Base-by-base conservation (phyloP, 2,888 invertebrate genomes). In the Polydrusus cervinus region DNA sequence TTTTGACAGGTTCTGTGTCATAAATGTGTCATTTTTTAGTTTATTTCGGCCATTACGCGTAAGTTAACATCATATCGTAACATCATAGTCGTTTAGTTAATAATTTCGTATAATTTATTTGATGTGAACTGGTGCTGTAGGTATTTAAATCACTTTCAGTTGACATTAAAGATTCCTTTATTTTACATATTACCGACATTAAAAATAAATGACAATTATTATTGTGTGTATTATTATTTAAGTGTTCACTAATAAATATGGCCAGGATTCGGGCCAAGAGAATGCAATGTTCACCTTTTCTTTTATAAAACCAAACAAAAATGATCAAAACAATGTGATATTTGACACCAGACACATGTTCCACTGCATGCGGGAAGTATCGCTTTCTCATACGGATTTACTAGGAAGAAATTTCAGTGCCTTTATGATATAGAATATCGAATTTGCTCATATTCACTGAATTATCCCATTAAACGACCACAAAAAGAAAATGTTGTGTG, bases 51-150 rank as follows among this genome's bases (percentile, higher is more conserved):
- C 3, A 34, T 57, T 57, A 43, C 20, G 57, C 57, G 11, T 14
- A 25, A 55, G 30, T 66, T 66, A 51, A 66, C 65, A 66, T 30
- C 34, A 34, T n/a, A 66, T 66, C 30, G 40, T 34, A 18, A 38
- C 14, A 66, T 66, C 30, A 66, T 34, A 18, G 51, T 40, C 38
- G 18, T 66, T 66, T 51, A 38, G 47, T 66, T 51, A n/a, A 64
- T 64, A 25, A 53, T 53, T 53, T n/a, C 7, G 25, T 14, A 16
- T 38, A 38, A 57, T 57, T 38, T 57, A 57, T 57, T n/a, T 0
- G 30, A 55, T 51, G 30, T 16, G 47, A 16, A 5, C 25, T 30
- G n/a, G 30, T 16, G 49, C 2, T 25, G 30, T n/a, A 5, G 14
- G 11, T 13, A 9, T 25, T 13, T 38, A 38, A 34, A 30, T 55